phyloP scores from a whole-genome alignment of 2,113 vertebrate genomes.

The Onychostoma macrolepis region DNA sequence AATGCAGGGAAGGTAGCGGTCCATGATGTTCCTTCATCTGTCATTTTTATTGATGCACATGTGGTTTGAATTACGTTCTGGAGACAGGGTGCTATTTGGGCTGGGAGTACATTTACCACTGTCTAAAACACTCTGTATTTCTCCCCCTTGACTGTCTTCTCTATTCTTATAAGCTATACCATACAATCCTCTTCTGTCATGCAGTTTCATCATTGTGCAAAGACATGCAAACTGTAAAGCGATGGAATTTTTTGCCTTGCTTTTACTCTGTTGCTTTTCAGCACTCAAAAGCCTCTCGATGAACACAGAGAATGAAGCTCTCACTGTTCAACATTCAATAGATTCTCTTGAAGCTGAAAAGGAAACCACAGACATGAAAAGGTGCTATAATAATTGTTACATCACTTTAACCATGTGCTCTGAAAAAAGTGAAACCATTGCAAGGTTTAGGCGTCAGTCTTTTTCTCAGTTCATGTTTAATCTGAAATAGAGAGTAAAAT shows the following conservation, averaged over 20 bases:
- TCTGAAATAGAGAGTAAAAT: background rate
- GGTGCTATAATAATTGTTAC: slow-evolving; percentile 3
- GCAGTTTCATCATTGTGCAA: background rate
- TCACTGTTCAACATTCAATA: background rate
- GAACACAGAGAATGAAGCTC: background rate
- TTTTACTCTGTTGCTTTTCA: background rate
- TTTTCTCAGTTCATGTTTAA: background rate
- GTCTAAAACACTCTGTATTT: slow-evolving; percentile 1
- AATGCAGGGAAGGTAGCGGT: slow-evolving; percentile 30
- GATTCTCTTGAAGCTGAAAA: background rate
- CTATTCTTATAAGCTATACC: background rate
- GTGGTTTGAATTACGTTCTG: slow-evolving; percentile 42
- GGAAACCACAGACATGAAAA: background rate
- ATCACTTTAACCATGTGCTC: background rate
- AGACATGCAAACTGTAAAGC: background rate
- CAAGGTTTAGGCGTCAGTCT: background rate
- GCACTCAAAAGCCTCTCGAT: slow-evolving; percentile 23
- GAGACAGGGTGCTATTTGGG: slow-evolving; percentile 32
- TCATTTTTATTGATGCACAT: slow-evolving; percentile 46
- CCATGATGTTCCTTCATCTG: slow-evolving; percentile 40
- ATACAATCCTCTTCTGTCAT: background rate
- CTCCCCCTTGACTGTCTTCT: background rate
- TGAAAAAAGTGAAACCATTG: background rate
- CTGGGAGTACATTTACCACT: slow-evolving; percentile 26
- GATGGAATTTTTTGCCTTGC: background rate